Evolutionary conservation across 1,140 invertebrate genomes (phyloP).

Genomic region (Drosophila funebris): DNA sequence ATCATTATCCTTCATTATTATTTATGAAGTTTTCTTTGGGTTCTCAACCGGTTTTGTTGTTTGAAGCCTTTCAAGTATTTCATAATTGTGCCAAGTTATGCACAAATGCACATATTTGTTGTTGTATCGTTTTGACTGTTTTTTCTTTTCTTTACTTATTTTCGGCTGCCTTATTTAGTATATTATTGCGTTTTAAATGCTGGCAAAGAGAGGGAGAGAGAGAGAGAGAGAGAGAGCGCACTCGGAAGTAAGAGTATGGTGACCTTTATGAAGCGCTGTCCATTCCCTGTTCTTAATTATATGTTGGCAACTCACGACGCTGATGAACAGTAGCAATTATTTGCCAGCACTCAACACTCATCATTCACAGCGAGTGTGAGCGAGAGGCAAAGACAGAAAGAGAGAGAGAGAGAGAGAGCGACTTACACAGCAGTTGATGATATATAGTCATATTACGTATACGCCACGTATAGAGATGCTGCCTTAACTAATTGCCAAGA

Average conservation of each 20-base stretch:
- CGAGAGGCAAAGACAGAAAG: constrained; percentile 36
- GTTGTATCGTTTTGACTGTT: not conserved
- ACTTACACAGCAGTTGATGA: constrained; percentile 21
- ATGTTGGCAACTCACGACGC: constrained; percentile 63
- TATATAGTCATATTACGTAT: constrained; percentile 50
- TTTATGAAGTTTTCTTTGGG: constrained; percentile 41
- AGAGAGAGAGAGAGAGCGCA: not conserved
- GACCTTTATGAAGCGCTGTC: constrained; percentile 53
- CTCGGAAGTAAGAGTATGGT: constrained; percentile 21
- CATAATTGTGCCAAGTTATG: constrained; percentile 81
- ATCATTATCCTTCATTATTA: constrained; percentile 83
- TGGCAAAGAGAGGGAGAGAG: not conserved
- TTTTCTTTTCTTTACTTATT: constrained; percentile 18
- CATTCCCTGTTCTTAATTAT: constrained; percentile 66
- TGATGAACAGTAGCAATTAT: constrained; percentile 80
- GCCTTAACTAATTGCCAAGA: constrained; percentile 55
- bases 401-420: not conserved
- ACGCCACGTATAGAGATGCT: constrained; percentile 32
- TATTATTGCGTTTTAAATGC: constrained; percentile 69
- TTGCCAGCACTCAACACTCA: constrained; percentile 72
- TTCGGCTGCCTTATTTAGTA: constrained; percentile 56
- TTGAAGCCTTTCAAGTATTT: constrained; percentile 69
- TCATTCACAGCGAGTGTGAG: constrained; percentile 54
- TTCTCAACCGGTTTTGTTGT: constrained; percentile 51
- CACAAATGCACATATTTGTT: constrained; percentile 30